phyloP scores from a whole-genome alignment of 2,113 vertebrate species.

The Loxodonta africana region DNA sequence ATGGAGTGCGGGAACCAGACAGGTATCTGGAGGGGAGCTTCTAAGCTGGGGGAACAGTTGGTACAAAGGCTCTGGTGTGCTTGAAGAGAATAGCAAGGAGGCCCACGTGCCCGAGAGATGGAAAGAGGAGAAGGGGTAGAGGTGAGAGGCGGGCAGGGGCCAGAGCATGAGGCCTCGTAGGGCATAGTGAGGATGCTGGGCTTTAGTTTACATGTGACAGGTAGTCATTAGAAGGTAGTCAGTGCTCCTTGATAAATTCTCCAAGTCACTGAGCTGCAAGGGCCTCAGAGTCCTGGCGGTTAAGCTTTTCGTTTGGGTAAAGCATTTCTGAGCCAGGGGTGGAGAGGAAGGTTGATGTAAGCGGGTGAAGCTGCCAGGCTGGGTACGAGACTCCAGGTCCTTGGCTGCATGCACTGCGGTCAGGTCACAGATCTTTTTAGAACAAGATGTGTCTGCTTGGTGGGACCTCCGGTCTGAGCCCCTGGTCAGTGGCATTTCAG shows the following conservation, averaged over 20 bases:
- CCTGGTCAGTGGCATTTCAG: background rate
- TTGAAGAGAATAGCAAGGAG: background rate
- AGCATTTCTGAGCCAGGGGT: fast-evolving
- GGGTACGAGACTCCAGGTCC: background rate
- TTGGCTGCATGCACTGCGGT: background rate
- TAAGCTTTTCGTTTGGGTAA: background rate
- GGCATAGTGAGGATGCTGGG: background rate
- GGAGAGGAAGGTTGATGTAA: fast-evolving
- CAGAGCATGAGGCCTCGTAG: background rate
- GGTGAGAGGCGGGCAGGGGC: background rate
- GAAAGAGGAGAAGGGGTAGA: background rate
- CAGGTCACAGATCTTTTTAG: background rate
- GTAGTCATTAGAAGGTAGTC: background rate
- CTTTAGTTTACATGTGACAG: background rate
- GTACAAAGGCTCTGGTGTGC: background rate
- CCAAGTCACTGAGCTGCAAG: background rate
- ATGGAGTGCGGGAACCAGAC: background rate
- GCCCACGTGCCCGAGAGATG: background rate
- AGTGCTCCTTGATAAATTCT: background rate
- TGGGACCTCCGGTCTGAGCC: background rate
- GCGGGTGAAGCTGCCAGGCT: background rate
- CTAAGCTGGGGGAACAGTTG: background rate
- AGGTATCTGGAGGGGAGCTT: background rate
- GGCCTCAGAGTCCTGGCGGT: background rate
- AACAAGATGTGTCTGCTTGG: fast-evolving